phyloP scores from a whole-genome alignment of 1,140 invertebrate species.

The Venturia canescens region DNA sequence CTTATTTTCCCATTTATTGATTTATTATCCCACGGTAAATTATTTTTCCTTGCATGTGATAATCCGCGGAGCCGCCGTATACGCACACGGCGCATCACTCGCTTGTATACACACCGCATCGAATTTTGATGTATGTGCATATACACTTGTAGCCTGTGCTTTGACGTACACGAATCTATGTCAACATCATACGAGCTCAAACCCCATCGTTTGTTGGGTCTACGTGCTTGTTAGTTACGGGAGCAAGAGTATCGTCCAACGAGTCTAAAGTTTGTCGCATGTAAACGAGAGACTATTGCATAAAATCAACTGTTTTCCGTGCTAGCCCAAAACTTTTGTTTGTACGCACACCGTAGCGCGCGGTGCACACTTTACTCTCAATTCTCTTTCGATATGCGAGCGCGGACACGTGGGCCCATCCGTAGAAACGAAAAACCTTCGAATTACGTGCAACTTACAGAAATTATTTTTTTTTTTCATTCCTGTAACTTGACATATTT shows the following conservation, averaged over 20 bases:
- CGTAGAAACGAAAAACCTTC: too few species aligned
- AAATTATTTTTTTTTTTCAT: too few species aligned
- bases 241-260: background rate
- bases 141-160: background rate
- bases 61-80: background rate
- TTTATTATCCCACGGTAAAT: too few species aligned
- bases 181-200: background rate
- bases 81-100: background rate
- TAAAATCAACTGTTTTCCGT: background rate
- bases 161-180: background rate
- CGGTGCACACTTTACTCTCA: too few species aligned
- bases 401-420: too few species aligned
- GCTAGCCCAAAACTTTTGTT: background rate
- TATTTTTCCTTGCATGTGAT: background rate
- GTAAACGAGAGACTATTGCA: slow-evolving; percentile 16
- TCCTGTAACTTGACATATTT: too few species aligned
- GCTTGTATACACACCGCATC: background rate
- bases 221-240: background rate
- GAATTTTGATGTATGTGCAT: background rate
- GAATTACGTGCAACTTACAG: too few species aligned
- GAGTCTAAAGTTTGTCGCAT: background rate
- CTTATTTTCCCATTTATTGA: too few species aligned
- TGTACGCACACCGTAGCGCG: background rate
- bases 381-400: too few species aligned
- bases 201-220: background rate